Percentiles rank a stretch among this genome's conserved stretches.
phyloP scores from a whole-genome alignment of 2,797 vertebrate species.

The Nannoperca obscura region DNA sequence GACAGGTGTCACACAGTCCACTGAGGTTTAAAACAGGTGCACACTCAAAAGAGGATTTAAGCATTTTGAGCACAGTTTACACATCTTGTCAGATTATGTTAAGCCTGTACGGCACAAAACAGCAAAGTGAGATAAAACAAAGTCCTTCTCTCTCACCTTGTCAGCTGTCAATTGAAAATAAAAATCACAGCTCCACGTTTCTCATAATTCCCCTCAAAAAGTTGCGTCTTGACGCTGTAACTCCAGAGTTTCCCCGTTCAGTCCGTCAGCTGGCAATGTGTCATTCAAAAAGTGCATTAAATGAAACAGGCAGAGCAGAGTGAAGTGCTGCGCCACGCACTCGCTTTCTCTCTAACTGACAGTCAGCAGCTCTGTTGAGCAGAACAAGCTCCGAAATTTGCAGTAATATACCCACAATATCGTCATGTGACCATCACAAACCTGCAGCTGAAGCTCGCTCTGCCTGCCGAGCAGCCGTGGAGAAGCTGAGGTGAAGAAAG shows the following conservation, averaged over 20 bases:
- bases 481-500: neutral
- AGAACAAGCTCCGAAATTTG: slow-evolving; percentile 38
- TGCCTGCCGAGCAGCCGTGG: slow-evolving; percentile 27
- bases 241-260: slow-evolving; percentile 6
- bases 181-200: slow-evolving; percentile 63
- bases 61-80: neutral
- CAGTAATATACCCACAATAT: slow-evolving; percentile 67
- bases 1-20: slow-evolving; percentile 26
- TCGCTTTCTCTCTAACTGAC: slow-evolving; percentile 1
- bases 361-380: slow-evolving; percentile 35
- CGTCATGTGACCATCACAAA: slow-evolving; percentile 69
- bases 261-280: slow-evolving; percentile 22
- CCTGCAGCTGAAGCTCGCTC: slow-evolving; percentile 46
- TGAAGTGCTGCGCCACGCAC: slow-evolving; percentile 1
- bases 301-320: neutral
- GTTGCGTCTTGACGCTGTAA: slow-evolving; percentile 14
- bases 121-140: neutral
- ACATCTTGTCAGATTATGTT: neutral
- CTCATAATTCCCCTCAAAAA: slow-evolving; percentile 61
- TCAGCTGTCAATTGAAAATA: slow-evolving; percentile 52
- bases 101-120: neutral
- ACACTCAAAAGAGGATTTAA: neutral
- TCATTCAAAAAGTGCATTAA: neutral
- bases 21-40: slow-evolving; percentile 34
- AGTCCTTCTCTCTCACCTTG: slow-evolving; percentile 63